Evolutionary conservation across 2,113 vertebrate species (phyloP), one percentile per base, ranked within the genome.

Genomic region (Cettia cetti): DNA sequence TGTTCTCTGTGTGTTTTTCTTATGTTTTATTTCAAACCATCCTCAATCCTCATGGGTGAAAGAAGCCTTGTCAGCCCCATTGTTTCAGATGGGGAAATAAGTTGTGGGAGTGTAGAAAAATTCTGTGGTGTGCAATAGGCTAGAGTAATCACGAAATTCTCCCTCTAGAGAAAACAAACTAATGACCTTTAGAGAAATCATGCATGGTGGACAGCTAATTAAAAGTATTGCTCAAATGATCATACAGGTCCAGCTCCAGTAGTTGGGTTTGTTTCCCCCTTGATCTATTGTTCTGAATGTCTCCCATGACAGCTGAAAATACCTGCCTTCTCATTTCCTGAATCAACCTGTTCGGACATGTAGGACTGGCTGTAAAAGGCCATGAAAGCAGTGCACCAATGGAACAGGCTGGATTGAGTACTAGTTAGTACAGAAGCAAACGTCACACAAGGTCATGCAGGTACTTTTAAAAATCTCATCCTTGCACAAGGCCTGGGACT

Each of bases 211-310:
- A 54, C 10, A 50, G 17, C 39, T 42, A 78, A 54, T 27, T 57
- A 18, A 54, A 84, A 81, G 20, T 54, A 66, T 45, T 87, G 50
- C 53, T 76, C 22, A 82, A 92, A 68, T 10, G 15, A 72, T 26
- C 6, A 33, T 14, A 21, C 10, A 69, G 28, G 14, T 71, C 21
- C 27, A 79, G n/a, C 18, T 57, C 31, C 21, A 54, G 22, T n/a
- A 40, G 28, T 66, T 28, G 39, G 23, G 0, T 1, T 4, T 4
- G 22, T 27, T 6, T 0, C 0, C 2, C 10, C 13, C 5, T 26
- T 2, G 16, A n/a, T 52, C 21, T 52, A 24, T 53, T 56, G 30
- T 63, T 88, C 37, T 12, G 35, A 60, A 60, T 63, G 76, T 92
- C 66, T 71, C 13, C 19, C 31, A 30, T 7, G 22, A 27, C 21